Conservation (phyloP, 2,113 vertebrate genomes). For the Thalassoma bifasciatum region DNA sequence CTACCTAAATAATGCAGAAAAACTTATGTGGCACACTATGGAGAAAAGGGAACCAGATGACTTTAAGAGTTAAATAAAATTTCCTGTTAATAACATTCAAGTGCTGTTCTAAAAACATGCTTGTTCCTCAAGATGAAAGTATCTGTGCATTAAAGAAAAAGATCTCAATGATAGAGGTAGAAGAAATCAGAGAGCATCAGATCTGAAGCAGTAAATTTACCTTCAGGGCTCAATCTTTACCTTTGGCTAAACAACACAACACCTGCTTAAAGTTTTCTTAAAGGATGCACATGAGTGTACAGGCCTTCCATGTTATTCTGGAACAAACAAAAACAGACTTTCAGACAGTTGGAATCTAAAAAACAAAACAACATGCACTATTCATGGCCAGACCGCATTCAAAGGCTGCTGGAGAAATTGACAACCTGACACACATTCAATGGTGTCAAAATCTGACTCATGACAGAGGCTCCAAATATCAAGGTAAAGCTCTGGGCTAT, state of each 20-base stretch:
- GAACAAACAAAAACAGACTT: constrained; percentile 76
- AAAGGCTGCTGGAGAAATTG: constrained; percentile 79
- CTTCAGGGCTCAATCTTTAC: constrained; percentile 73
- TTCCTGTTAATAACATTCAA: constrained; percentile 74
- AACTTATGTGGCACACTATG: constrained; percentile 51
- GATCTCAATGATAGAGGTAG: constrained; percentile 24
- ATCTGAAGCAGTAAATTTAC: constrained; percentile 64
- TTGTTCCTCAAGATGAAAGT: constrained; percentile 55
- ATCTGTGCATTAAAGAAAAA: constrained; percentile 48
- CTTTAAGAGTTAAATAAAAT: constrained; percentile 78
- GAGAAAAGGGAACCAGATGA: constrained; percentile 40
- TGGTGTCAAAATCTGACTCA: constrained; percentile 84
- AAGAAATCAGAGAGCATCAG: constrained; percentile 54
- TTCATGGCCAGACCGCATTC: constrained; percentile 81
- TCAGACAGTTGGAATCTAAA: constrained; percentile 78
- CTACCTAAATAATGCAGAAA: constrained; percentile 66
- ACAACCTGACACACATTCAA: constrained; percentile 82
- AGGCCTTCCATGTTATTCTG: constrained; percentile 73
- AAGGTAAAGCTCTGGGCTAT: constrained; percentile 81
- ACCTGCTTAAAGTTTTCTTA: constrained; percentile 77
- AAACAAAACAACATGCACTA: constrained; percentile 84
- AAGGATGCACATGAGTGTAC: constrained; percentile 73
- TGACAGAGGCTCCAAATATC: constrained; percentile 85
- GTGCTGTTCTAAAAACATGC: constrained; percentile 49
- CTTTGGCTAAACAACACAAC: constrained; percentile 76